Evolutionary conservation across 2,797 vertebrate species (phyloP).

Genomic region (Ambastaia sidthimunki): DNA sequence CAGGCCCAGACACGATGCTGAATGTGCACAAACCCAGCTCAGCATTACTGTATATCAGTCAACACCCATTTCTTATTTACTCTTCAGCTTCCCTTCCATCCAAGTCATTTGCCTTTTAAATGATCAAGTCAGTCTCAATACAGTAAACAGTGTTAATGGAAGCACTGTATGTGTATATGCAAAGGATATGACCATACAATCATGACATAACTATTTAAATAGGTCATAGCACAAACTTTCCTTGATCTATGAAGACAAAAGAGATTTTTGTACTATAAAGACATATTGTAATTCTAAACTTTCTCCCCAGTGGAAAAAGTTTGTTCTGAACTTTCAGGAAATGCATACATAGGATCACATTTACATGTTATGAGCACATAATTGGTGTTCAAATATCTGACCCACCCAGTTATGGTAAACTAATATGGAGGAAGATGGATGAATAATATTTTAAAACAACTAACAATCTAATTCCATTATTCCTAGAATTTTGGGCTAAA

Average conservation of each 20-base stretch:
- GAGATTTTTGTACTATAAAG: not conserved
- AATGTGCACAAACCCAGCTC: constrained; percentile 22
- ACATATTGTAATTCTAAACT: not conserved
- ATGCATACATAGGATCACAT: not conserved
- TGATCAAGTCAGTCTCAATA: not conserved
- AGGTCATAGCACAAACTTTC: not conserved
- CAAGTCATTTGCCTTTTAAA: constrained; percentile 5
- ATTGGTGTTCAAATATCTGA: too few relatives aligned
- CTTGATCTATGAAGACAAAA: not conserved
- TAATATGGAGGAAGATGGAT: not conserved
- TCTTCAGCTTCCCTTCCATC: not conserved
- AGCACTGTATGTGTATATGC: not conserved
- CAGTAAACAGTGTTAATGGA: not conserved
- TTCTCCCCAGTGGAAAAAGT: too few relatives aligned
- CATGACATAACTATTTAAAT: not conserved
- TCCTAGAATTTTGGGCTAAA: too few relatives aligned
- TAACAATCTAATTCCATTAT: too few relatives aligned
- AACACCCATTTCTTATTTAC: not conserved
- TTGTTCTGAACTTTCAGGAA: not conserved
- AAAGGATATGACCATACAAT: not conserved
- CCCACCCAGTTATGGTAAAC: not conserved
- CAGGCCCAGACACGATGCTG: constrained; percentile 49
- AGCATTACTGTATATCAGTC: constrained; percentile 7
- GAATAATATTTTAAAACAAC: not conserved
- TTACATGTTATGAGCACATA: not conserved